Evolutionary conservation across 1,140 invertebrate genomes (phyloP), one percentile per base, ranked within the genome.

Genomic region (Drosophila seguyi): DNA sequence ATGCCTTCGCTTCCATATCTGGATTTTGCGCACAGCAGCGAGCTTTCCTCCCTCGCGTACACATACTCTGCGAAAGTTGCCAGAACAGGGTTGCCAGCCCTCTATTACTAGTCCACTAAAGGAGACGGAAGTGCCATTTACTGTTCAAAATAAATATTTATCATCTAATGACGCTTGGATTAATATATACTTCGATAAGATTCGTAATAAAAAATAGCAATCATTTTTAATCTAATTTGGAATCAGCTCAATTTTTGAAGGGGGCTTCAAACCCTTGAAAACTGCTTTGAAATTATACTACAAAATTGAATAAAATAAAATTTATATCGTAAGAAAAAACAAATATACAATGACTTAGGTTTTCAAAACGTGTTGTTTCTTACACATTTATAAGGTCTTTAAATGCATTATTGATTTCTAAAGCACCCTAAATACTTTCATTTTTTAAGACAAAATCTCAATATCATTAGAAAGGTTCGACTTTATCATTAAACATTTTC

Each of bases 31-130:
- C 79, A 81, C 25, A 60, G 6, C 53, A 3, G 18, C 29, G 58
- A 86, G 82, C 82, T 86, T 87, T 86, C 69, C 57, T 61, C 41
- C 59, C 67, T 56, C 58, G 42, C 72, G 71, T 65, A 77, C 66
- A 83, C 41, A 74, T 60, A 75, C 63, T 65, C 48, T 48, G 58
- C 39, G 44, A 87, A 57, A 50, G 57, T 56, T 36, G 18, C 58
- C 38, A 27, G 2, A 34, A 20, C 38, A 85, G 81, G 57, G 81
- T 79, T 88, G 81, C 22, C 74, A 78, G 58, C 42, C 1, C 8
- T 2, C n/a, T 0, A 3, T 22, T 48, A 34, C 27, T 42, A 36
- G 1, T 6, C 7, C 14, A 11, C 18, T 5, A 1, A 53, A 53
- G 7, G 20, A 3, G 8, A 36, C 36, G 13, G 7, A 22, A 22